These are phyloP conservation scores for Tenthredo livida DNA, from an alignment of 2,888 invertebrate species.

Conservation along the genomic window DNA sequence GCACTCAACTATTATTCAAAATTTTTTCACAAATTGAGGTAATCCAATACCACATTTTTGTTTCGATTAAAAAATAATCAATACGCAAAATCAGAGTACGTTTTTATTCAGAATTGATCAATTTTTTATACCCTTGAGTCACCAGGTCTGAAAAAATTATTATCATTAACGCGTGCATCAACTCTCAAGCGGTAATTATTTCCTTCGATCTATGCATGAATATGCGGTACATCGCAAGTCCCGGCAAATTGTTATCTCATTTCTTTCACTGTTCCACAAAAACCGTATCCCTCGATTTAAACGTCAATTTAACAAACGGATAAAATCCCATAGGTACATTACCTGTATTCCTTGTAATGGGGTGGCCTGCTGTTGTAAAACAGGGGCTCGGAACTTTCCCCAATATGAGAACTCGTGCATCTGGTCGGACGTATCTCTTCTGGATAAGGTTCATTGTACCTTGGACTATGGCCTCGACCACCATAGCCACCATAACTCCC, in stretches of 20 bases:
- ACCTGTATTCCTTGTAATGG: constrained; percentile 82
- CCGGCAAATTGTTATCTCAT: neutral
- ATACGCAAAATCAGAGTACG: neutral
- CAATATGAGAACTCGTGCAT: constrained; percentile 71
- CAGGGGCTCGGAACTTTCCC: constrained; percentile 85
- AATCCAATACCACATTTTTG: neutral
- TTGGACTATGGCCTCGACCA: constrained; percentile 77
- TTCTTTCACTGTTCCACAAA: neutral
- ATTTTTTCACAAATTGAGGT: neutral
- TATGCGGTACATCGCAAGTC: neutral
- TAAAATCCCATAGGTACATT: constrained; percentile 53
- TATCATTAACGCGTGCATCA: neutral
- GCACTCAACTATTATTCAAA: neutral
- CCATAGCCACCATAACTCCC: constrained; percentile 75
- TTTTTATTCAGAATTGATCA: neutral
- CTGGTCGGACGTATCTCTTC: constrained; percentile 71
- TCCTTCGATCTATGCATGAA: neutral
- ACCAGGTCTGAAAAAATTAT: neutral
- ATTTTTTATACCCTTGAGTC: neutral
- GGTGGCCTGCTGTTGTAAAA: constrained; percentile 94
- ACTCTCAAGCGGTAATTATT: constrained; percentile 17
- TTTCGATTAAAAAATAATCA: neutral
- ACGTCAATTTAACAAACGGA: neutral
- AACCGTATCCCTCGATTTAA: neutral
- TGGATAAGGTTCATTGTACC: constrained; percentile 74